Base-by-base conservation (phyloP, 2,888 invertebrate species). In the Drosophila kanekoi region DNA sequence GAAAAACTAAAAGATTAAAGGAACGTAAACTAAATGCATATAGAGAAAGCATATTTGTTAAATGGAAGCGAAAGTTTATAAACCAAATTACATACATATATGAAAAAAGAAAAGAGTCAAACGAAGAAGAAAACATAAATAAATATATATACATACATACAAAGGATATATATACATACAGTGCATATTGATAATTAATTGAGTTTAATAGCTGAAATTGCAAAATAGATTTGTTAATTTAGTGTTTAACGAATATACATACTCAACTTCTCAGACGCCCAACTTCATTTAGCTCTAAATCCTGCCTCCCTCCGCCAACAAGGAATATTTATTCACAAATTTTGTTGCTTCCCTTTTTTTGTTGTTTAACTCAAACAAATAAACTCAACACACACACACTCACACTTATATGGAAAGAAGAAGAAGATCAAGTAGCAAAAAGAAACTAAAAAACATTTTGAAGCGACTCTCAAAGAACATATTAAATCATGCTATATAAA, bases 211-310 rank as follows among this genome's bases (percentile, higher is more conserved):
- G 88, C 72, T 67, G 72, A 69, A 73, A 76, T 74, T 83, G 79
- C 79, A 70, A 72, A 82, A 72, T 86, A 87, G 75, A 88, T 88
- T 88, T 88, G 82, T 83, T 88, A 86, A 87, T 81, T 87, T 70
- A 87, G 86, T 87, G 82, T 81, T 85, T 65, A 78, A 78, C 53
- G 58, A 74, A 67, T 66, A 61, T 63, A 71, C 52, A 71, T 49
- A 79, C 59, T 60, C 59, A 58, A 63, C 40, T 61, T 54, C 43
- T 38, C 45, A 66, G 49, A 56, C 43, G 48, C 35, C 66, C 53
- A 45, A 18, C 14, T 40, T 70, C n/a, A n/a, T 37, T 54, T 37
- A 10, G n/a, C 16, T 35, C 9, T 6, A 20, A 28, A 8, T 11
- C 23, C 8, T 32, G 14, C 4, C 56, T 49, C 5, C 23, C 9